These are phyloP conservation scores for Pachliopta kotzebuea DNA, from an alignment of 2,888 invertebrate genomes.

Conservation along the genomic window DNA sequence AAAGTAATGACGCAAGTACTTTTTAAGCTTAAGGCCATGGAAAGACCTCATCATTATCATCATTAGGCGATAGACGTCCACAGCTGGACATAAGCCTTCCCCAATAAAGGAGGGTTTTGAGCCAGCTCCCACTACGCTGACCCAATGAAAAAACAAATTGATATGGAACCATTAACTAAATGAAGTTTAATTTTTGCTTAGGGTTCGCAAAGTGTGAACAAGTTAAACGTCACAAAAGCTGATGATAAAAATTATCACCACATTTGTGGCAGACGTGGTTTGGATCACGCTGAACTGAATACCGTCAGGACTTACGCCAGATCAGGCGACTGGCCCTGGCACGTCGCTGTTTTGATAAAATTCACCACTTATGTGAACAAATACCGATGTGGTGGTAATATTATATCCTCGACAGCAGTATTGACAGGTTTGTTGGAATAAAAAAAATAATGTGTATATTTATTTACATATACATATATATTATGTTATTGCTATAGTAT, in stretches of 20 bases:
- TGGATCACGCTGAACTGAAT: slow-evolving; percentile 59
- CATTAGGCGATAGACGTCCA: too few relatives aligned
- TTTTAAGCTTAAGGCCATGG: too few relatives aligned
- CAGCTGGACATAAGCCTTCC: too few relatives aligned
- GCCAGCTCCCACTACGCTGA: too few relatives aligned
- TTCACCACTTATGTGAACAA: slow-evolving; percentile 33
- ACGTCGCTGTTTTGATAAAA: slow-evolving; percentile 58
- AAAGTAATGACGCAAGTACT: too few relatives aligned
- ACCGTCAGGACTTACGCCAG: slow-evolving; percentile 55
- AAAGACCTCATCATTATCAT: too few relatives aligned
- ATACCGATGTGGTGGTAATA: slow-evolving; percentile 67
- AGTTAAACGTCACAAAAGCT: slow-evolving; percentile 45
- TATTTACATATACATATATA: too few relatives aligned
- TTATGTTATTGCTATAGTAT: too few relatives aligned
- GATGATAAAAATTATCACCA: slow-evolving; percentile 44
- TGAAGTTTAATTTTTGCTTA: too few relatives aligned
- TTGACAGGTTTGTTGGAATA: slow-evolving; percentile 52
- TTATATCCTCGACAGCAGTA: slow-evolving; percentile 65
- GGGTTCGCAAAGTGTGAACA: slow-evolving; percentile 47
- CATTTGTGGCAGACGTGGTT: slow-evolving; percentile 58
- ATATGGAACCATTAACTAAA: too few relatives aligned
- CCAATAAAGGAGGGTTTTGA: too few relatives aligned
- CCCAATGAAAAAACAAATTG: too few relatives aligned
- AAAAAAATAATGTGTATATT: background rate
- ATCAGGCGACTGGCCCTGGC: slow-evolving; percentile 74